Conservation (phyloP, 2,113 vertebrate species). For the Eurypyga helias region DNA sequence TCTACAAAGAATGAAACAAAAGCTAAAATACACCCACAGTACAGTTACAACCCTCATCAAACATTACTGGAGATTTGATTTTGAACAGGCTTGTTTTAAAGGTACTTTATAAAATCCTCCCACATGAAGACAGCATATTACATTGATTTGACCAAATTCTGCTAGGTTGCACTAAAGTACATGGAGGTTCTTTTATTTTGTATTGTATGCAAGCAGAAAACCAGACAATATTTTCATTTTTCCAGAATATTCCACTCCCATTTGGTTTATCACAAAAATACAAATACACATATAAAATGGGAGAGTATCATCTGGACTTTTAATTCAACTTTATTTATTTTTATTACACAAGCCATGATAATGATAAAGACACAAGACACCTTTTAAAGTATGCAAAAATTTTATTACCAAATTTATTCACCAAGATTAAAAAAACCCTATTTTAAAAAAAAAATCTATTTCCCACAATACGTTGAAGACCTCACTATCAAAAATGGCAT, state of each 20-base stretch:
- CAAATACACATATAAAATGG: not conserved
- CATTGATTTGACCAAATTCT: not conserved
- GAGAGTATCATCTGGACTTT: not conserved
- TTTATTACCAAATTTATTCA: not conserved
- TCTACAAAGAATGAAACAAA: not conserved
- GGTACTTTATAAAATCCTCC: not conserved
- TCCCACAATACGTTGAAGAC: not conserved
- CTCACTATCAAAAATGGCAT: accelerated
- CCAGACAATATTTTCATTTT: not conserved
- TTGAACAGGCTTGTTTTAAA: not conserved
- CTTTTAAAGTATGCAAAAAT: not conserved
- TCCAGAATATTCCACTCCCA: not conserved
- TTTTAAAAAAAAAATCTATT: not conserved
- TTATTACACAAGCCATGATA: not conserved
- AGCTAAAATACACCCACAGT: not conserved
- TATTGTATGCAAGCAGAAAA: not conserved
- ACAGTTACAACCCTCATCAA: not conserved
- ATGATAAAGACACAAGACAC: not conserved
- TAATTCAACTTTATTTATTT: not conserved
- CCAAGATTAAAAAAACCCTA: not conserved
- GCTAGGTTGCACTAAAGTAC: not conserved
- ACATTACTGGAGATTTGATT: not conserved
- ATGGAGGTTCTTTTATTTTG: not conserved
- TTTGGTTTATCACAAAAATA: not conserved
- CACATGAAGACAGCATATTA: not conserved